Evolutionary conservation across 2,888 invertebrate species (phyloP), one percentile per base, ranked within the genome.

Genomic region (Andrena minutula): DNA sequence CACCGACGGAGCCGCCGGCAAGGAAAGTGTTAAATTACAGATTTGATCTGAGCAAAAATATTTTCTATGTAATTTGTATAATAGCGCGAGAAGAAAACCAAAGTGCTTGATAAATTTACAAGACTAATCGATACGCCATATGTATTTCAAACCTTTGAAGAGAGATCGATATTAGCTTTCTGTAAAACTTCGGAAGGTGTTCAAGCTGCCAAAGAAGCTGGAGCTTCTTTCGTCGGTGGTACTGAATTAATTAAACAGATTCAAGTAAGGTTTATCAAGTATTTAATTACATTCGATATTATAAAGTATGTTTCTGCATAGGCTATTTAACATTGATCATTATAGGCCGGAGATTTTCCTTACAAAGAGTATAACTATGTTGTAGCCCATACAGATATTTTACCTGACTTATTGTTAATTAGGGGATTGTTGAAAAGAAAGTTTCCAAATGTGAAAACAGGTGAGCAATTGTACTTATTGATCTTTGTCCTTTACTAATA

Each of bases 321-420:
- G 26, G 10, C 56, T 61, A 35, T 26, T 49, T 75, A 60, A 47
- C 4, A 47, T 73, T 30, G 41, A 60, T 88, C 75, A 60, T 85
- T 92, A 70, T 92, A 97, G 95, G 96, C 95, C 90, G 97, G 97
- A n/a, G 95, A 95, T 84, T 91, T 97, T 3, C 94, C 95, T 75
- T 89, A 96, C 1, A 94, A 95, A 4, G 97, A 98, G 86, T 98
- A 96, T 91, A 96, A 97, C 89, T 96, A 95, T 90, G 92, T 97
- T 7, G 94, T 98, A 16, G 97, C 97, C 0, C 97, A 98, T 94
- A 96, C 97, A 0, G 96, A 97, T 91, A 97, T 98, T 82, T 93
- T 98, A 66, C 95, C 97, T 0, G 98, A 98, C 70, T 91, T 98
- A 51, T 95, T 97, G 1, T 95, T 95, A 0, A 94, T 98, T 75